These are phyloP conservation scores for Zaprionus davidi DNA, from an alignment of 1,140 invertebrate genomes.

Conservation along the genomic window DNA sequence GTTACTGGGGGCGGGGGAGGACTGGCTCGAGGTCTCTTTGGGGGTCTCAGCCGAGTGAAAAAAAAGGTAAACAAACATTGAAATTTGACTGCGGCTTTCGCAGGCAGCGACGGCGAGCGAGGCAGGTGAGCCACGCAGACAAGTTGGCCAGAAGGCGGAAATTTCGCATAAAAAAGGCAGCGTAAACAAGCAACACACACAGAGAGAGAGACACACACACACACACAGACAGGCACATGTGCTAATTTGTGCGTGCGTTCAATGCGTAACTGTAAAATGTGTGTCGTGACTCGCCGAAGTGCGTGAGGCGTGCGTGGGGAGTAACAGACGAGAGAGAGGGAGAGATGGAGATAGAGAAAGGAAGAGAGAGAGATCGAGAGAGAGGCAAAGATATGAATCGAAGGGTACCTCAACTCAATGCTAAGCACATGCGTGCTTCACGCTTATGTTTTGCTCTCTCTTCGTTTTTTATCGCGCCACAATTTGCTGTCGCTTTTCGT, in stretches of 20 bases:
- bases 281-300: slow-evolving; percentile 50
- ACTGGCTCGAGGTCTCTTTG: slow-evolving; percentile 24
- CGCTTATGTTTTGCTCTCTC: slow-evolving; percentile 24
- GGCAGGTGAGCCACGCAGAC: slow-evolving; percentile 48
- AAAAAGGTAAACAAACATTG: slow-evolving; percentile 64
- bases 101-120: background rate
- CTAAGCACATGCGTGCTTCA: slow-evolving; percentile 46
- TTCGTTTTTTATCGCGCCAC: slow-evolving; percentile 55
- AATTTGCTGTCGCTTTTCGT: slow-evolving; percentile 43
- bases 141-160: slow-evolving; percentile 57
- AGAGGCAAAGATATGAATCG: slow-evolving; percentile 6
- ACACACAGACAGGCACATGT: slow-evolving; percentile 3
- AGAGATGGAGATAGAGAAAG: background rate
- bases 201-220: slow-evolving; percentile 1
- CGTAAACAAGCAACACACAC: slow-evolving; percentile 43
- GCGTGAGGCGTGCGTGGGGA: background rate
- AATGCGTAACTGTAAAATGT: slow-evolving; percentile 80
- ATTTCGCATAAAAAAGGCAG: slow-evolving; percentile 37
- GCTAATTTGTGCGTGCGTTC: slow-evolving; percentile 42
- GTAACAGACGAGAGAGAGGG: background rate
- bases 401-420: slow-evolving; percentile 51
- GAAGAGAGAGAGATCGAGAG: background rate
- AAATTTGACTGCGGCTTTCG: slow-evolving; percentile 56
- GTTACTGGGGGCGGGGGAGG: background rate
- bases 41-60: slow-evolving; percentile 22